These are phyloP conservation scores for Zaprionus bogoriensis DNA, from an alignment of 2,888 invertebrate genomes.

Conservation along the genomic window DNA sequence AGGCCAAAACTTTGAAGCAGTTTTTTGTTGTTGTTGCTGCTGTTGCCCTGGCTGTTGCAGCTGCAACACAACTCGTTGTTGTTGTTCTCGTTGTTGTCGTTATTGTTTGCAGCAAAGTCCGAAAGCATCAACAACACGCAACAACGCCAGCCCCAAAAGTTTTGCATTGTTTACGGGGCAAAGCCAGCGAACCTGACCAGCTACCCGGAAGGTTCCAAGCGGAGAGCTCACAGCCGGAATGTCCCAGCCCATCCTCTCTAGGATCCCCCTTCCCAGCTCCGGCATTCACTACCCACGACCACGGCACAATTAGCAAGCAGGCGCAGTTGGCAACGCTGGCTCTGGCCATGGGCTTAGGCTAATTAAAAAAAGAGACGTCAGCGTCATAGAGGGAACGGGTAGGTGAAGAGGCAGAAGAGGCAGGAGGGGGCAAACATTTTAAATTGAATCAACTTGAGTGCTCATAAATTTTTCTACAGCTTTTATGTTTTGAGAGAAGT, in stretches of 20 bases:
- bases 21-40: background rate
- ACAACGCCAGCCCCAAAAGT: constrained; percentile 30
- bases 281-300: background rate
- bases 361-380: constrained; percentile 69
- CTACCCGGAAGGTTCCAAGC: too few species aligned
- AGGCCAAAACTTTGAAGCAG: constrained; percentile 52
- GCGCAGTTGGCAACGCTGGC: constrained; percentile 65
- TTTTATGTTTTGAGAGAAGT: constrained; percentile 37
- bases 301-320: constrained; percentile 54
- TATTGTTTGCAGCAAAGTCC: constrained; percentile 31
- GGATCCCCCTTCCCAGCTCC: background rate
- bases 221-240: background rate
- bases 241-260: background rate
- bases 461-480: constrained; percentile 71
- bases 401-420: background rate
- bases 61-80: constrained; percentile 11
- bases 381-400: constrained; percentile 34
- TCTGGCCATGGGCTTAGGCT: constrained; percentile 70
- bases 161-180: constrained; percentile 40
- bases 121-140: constrained; percentile 31
- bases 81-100: constrained; percentile 14
- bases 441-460: constrained; percentile 74
- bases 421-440: constrained; percentile 31
- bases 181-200: constrained; percentile 32
- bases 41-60: constrained; percentile 12